A percentile compares a stretch with the other conserved stretches of the same genome.
These are phyloP conservation scores for Catajapyx aquilonaris DNA, from an alignment of 1,140 invertebrate species.

Conservation along the genomic window DNA sequence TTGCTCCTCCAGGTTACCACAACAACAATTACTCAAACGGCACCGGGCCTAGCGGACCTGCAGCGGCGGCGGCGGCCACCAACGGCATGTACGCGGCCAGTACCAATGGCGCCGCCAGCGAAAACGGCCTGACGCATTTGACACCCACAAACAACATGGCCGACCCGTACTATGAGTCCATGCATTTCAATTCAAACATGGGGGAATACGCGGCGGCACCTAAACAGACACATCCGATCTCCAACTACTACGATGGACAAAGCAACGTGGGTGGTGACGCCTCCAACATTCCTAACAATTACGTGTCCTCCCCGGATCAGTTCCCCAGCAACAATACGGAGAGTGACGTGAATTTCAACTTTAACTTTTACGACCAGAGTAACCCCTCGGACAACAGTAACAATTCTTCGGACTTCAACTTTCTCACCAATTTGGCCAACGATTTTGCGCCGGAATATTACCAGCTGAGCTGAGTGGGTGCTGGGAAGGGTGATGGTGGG, in stretches of 20 bases:
- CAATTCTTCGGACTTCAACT: slow-evolving; percentile 77
- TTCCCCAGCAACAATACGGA: slow-evolving; percentile 18
- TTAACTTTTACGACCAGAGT: slow-evolving; percentile 14
- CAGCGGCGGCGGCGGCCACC: slow-evolving; percentile 5
- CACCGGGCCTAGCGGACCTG: slow-evolving; percentile 7
- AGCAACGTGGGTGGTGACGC: slow-evolving; percentile 25
- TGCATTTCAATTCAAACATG: slow-evolving; percentile 12
- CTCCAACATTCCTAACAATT: slow-evolving; percentile 23
- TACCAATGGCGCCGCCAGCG: not conserved
- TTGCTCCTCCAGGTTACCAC: no score
- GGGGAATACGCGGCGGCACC: slow-evolving; percentile 8
- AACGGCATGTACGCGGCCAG: not conserved
- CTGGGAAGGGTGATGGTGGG: slow-evolving; percentile 4
- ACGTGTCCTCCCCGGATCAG: slow-evolving; percentile 24
- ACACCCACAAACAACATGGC: slow-evolving; percentile 2
- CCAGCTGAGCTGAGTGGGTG: slow-evolving; percentile 50
- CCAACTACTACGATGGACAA: slow-evolving; percentile 7
- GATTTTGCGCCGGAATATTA: slow-evolving; percentile 82
- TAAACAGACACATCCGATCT: slow-evolving; percentile 3
- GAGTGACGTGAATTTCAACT: slow-evolving; percentile 13
- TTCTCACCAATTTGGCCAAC: slow-evolving; percentile 70
- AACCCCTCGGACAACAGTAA: slow-evolving; percentile 49
- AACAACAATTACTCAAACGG: slow-evolving; percentile 4
- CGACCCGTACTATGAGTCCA: slow-evolving; percentile 15
- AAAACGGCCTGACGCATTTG: not conserved